Conservation (phyloP, 2,888 invertebrate species). For the Microplitis deprimator region DNA sequence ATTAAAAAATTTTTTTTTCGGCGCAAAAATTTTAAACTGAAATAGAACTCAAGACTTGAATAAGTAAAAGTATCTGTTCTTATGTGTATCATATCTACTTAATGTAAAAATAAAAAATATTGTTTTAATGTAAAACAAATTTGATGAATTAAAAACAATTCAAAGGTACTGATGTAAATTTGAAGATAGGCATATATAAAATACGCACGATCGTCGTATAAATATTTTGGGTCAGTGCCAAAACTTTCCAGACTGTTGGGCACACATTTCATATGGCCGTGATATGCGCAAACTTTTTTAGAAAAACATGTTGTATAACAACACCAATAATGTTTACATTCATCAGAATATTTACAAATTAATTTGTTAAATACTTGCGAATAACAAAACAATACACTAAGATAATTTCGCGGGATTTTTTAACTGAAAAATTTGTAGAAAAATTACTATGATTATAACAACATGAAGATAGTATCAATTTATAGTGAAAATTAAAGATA, state of each 20-base stretch:
- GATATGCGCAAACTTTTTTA: constrained; percentile 13
- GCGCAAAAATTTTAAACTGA: too few species aligned
- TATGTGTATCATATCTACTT: too few species aligned
- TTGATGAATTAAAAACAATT: neutral
- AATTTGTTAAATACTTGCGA: neutral
- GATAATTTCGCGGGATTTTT: too few species aligned
- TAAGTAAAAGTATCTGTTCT: too few species aligned
- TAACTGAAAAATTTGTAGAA: too few species aligned
- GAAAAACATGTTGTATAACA: constrained; percentile 24
- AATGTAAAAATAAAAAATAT: too few species aligned
- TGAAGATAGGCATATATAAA: constrained; percentile 15
- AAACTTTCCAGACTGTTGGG: constrained; percentile 69
- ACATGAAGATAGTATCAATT: too few species aligned
- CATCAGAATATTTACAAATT: neutral
- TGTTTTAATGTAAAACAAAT: neutral
- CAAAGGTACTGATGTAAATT: constrained; percentile 3
- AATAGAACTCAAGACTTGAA: too few species aligned
- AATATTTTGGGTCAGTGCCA: constrained; percentile 62
- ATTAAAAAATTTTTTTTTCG: too few species aligned
- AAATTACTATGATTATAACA: too few species aligned
- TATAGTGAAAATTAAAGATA: too few species aligned
- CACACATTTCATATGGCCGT: constrained; percentile 56
- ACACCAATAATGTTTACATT: constrained; percentile 38
- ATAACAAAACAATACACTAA: too few species aligned
- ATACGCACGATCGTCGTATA: constrained; percentile 38